Conservation (phyloP, 1,140 invertebrate species). For the Aphelenchoides avenae region DNA sequence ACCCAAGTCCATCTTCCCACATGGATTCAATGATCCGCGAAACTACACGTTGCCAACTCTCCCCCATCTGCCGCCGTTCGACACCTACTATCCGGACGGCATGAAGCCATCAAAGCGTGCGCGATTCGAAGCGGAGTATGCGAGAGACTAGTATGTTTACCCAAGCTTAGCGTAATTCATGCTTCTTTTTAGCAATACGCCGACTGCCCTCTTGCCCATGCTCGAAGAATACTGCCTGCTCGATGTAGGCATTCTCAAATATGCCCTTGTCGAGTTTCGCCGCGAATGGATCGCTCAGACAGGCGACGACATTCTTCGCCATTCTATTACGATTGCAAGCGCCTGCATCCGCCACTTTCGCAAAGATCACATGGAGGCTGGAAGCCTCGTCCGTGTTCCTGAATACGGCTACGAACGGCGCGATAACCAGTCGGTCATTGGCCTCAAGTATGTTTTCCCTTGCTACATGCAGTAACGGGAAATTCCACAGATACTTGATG, state of each 20-base stretch:
- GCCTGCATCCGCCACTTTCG: slow-evolving; percentile 9
- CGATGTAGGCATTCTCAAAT: neutral
- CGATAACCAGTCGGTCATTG: slow-evolving; percentile 3
- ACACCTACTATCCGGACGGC: no score
- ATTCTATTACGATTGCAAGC: neutral
- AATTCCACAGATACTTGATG: neutral
- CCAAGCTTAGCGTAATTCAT: neutral
- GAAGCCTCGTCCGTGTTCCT: neutral
- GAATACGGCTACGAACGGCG: slow-evolving; percentile 1
- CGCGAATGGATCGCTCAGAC: neutral
- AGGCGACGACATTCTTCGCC: neutral
- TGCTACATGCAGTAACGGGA: no score
- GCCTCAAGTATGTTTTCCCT: no score
- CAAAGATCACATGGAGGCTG: neutral
- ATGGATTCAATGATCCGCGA: no score
- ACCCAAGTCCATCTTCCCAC: no score
- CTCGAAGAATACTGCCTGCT: slow-evolving; percentile 6
- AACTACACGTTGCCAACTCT: no score
- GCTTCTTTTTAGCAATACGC: no score
- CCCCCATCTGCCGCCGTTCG: no score
- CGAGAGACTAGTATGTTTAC: no score
- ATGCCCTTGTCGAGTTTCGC: slow-evolving; percentile 1
- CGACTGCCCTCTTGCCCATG: no score
- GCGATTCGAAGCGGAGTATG: no score
- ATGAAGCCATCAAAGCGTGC: no score